Evolutionary conservation across 2,797 vertebrate genomes (phyloP).

Genomic region (Gambelia wislizenii): DNA sequence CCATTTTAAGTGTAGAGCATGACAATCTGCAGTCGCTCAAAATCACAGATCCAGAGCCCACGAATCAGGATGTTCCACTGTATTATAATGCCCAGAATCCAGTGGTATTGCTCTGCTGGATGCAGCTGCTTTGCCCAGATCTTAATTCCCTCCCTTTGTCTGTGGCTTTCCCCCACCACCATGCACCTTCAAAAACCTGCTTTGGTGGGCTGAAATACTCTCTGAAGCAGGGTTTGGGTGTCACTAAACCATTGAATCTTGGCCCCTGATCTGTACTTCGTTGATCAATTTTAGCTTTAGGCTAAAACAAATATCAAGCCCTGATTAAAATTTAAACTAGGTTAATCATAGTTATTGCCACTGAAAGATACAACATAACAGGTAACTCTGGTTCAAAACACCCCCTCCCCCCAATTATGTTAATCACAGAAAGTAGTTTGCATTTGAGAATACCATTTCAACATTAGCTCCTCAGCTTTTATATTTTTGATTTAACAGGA

Average conservation of each 20-base stretch:
- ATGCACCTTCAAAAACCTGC: not conserved
- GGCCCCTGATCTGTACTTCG: not conserved
- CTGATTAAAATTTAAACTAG: no score
- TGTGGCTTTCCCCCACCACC: not conserved
- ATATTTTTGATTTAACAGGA: slow-evolving; percentile 85
- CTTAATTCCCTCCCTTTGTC: no score
- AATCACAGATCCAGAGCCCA: no score
- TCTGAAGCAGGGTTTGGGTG: not conserved
- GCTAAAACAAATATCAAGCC: no score
- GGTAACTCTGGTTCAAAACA: not conserved
- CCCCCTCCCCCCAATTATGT: not conserved
- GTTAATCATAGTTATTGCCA: not conserved
- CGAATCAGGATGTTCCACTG: no score
- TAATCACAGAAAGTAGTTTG: slow-evolving; percentile 12
- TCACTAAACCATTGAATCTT: not conserved
- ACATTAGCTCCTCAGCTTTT: slow-evolving; percentile 22
- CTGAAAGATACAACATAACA: no score
- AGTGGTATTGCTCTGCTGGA: no score
- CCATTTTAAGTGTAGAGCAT: no score
- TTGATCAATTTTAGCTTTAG: not conserved
- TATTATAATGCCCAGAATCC: not conserved
- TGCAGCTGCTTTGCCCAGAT: no score
- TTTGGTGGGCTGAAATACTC: not conserved
- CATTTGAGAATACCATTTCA: slow-evolving; percentile 22
- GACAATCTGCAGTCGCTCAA: no score